Conservation (phyloP, 2,113 vertebrate species). For the Ammospiza nelsoni region DNA sequence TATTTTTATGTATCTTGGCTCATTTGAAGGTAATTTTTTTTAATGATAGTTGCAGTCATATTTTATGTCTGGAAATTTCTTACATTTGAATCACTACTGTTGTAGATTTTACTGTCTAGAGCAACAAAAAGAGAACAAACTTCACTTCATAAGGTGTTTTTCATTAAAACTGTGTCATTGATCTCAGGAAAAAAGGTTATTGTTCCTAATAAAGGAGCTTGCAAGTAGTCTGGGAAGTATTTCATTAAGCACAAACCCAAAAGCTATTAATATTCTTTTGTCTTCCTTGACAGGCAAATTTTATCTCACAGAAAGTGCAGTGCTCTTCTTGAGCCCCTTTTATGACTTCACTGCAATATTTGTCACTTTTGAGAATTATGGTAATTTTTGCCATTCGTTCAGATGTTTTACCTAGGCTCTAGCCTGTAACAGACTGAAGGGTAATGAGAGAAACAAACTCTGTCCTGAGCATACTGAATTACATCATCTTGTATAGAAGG, state of each 20-base stretch:
- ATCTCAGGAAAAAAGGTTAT: background rate
- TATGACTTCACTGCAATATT: background rate
- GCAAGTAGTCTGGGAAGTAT: background rate
- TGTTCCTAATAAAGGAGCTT: background rate
- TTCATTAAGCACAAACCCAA: background rate
- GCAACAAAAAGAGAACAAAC: background rate
- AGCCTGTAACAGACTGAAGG: background rate
- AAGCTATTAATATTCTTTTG: constrained; percentile 6
- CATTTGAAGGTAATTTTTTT: background rate
- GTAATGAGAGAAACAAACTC: background rate
- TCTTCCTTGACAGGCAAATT: background rate
- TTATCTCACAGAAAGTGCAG: background rate
- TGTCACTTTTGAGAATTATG: background rate
- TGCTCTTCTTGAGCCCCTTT: background rate
- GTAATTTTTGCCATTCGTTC: background rate
- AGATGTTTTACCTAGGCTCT: background rate
- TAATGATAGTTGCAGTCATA: background rate
- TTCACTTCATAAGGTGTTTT: background rate
- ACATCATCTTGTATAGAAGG: background rate
- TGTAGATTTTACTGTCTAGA: background rate
- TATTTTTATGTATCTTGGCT: background rate
- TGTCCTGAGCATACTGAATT: background rate
- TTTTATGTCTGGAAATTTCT: background rate
- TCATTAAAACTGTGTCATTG: background rate
- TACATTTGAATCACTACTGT: background rate